A percentile compares a stretch with the other conserved stretches of the same genome.
phyloP scores from a whole-genome alignment of 2,797 vertebrate species.

The Mormyrops boulengeri region DNA sequence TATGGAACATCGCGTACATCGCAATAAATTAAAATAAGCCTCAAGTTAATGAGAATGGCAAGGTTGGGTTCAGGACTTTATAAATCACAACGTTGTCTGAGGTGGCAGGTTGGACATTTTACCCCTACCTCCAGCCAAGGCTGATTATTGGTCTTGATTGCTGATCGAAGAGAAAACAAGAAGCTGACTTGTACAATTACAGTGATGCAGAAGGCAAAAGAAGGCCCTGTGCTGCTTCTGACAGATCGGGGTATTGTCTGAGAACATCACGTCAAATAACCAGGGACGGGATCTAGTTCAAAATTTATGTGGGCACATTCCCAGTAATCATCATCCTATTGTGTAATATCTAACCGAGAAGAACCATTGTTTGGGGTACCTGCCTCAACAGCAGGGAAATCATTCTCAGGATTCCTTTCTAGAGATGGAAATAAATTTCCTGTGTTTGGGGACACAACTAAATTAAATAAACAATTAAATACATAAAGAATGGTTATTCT shows the following conservation, averaged over 20 bases:
- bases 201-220: background rate
- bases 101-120: background rate
- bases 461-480: background rate
- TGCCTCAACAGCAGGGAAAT: background rate
- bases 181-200: conserved; percentile 6
- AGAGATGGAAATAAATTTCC: background rate
- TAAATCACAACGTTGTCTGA: background rate
- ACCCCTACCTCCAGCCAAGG: background rate
- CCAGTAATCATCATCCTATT: background rate
- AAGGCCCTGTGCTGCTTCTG: background rate
- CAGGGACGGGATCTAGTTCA: background rate
- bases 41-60: background rate
- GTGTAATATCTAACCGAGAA: background rate
- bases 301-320: background rate
- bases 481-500: background rate
- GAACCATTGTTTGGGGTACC: background rate
- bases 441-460: background rate
- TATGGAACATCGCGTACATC: background rate
- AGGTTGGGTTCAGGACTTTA: background rate
- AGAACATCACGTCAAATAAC: background rate
- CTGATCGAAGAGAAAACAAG: background rate
- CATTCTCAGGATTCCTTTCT: background rate
- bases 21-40: background rate
- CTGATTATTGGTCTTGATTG: conserved; percentile 13
- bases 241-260: background rate